phyloP scores from a whole-genome alignment of 2,113 vertebrate genomes.

The Ochotona princeps region DNA sequence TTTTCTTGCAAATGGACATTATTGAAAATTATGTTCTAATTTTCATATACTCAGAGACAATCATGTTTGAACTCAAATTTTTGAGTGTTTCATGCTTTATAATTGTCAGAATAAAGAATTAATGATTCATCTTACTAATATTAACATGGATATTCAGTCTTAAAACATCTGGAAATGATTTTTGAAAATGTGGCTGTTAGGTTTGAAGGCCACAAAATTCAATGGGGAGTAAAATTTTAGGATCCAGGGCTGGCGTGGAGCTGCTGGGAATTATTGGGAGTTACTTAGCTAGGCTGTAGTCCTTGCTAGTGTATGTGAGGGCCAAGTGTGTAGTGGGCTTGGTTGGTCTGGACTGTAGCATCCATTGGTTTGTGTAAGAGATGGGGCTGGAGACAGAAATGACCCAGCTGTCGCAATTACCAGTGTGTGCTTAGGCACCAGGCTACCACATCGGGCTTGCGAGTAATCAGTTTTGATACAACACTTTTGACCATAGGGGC shows the following conservation, averaged over 20 bases:
- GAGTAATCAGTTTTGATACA: neutral
- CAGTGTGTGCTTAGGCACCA: too few relatives aligned
- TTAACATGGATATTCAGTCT: conserved; percentile 29
- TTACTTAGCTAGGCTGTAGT: too few relatives aligned
- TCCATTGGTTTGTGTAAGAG: too few relatives aligned
- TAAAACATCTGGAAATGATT: neutral
- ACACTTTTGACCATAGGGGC: neutral
- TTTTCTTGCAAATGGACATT: neutral
- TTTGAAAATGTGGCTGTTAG: neutral
- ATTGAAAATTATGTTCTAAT: conserved; percentile 37
- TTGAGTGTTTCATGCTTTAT: conserved; percentile 13
- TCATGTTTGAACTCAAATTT: neutral
- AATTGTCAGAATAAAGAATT: conserved; percentile 25
- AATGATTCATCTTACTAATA: neutral
- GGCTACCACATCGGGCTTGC: too few relatives aligned
- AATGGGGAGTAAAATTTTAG: neutral
- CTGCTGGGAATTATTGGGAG: too few relatives aligned
- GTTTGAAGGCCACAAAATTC: neutral
- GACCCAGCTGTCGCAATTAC: too few relatives aligned
- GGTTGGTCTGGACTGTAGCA: too few relatives aligned
- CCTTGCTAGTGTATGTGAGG: too few relatives aligned
- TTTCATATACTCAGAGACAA: neutral
- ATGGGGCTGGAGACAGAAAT: too few relatives aligned
- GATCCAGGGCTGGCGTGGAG: too few relatives aligned
- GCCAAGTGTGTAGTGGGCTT: too few relatives aligned